phyloP scores from a whole-genome alignment of 2,888 invertebrate genomes.

The Thelaira solivaga region DNA sequence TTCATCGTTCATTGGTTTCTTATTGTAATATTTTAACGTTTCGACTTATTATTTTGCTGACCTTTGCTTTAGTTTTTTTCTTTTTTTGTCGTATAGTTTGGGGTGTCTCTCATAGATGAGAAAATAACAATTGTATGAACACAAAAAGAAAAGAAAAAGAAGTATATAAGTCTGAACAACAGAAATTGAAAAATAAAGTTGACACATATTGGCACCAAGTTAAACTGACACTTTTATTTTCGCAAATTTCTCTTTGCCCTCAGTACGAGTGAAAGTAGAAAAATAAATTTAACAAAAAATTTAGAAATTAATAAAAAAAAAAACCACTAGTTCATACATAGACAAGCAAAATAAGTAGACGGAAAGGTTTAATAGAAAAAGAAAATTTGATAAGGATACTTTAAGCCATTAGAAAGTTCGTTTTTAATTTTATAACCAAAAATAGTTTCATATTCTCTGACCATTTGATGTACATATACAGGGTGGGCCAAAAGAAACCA shows the following conservation, averaged over 20 bases:
- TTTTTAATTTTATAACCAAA: neutral
- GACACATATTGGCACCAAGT: constrained; percentile 52
- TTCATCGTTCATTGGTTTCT: constrained; percentile 44
- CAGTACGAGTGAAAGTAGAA: constrained; percentile 15
- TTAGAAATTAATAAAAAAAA: neutral
- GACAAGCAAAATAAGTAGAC: no score
- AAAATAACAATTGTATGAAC: constrained; percentile 17
- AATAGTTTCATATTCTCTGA: neutral
- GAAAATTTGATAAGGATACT: neutral
- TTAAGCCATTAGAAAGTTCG: constrained; percentile 11
- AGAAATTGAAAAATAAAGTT: constrained; percentile 17
- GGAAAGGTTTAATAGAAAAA: no score
- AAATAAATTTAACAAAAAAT: constrained; percentile 33
- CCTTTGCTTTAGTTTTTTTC: constrained; percentile 45
- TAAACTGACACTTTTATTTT: constrained; percentile 52
- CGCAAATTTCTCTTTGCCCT: constrained; percentile 4
- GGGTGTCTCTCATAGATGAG: neutral
- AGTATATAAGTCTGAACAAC: no score
- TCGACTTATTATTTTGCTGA: constrained; percentile 54
- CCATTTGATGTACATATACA: no score
- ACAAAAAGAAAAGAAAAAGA: no score
- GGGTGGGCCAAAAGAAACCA: no score
- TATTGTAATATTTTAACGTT: constrained; percentile 34
- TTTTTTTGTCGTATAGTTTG: constrained; percentile 11
- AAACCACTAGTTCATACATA: no score